Percentiles rank a stretch among this genome's conserved stretches.
Conservation (phyloP, 2,888 invertebrate species). For the Dione vanillae region DNA sequence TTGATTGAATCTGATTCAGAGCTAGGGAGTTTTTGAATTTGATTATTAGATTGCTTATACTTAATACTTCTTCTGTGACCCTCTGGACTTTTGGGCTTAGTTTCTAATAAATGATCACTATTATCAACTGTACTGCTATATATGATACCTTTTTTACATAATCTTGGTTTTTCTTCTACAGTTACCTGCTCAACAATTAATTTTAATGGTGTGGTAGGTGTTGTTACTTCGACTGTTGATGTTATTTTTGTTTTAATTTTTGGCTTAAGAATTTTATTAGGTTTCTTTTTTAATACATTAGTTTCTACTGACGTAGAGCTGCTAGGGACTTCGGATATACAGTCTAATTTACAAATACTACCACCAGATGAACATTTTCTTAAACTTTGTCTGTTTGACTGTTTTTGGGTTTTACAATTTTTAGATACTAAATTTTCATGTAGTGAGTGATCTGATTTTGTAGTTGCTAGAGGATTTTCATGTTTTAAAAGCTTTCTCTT, state of each 20-base stretch:
- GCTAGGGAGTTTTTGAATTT: neutral
- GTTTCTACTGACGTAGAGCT: slow-evolving; percentile 62
- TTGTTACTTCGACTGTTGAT: slow-evolving; percentile 79
- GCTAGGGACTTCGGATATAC: slow-evolving; percentile 75
- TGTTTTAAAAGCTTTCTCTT: slow-evolving; percentile 46
- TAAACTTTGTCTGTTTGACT: slow-evolving; percentile 66
- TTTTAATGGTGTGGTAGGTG: slow-evolving; percentile 77
- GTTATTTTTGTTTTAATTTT: slow-evolving; percentile 83
- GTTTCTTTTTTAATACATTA: slow-evolving; percentile 51
- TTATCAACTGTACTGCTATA: slow-evolving; percentile 67
- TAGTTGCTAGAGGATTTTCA: slow-evolving; percentile 66
- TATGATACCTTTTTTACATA: slow-evolving; percentile 70
- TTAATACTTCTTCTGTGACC: slow-evolving; percentile 44
- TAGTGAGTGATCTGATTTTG: slow-evolving; percentile 78
- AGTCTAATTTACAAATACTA: slow-evolving; percentile 73
- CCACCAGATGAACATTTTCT: slow-evolving; percentile 77
- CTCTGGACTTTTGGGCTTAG: slow-evolving; percentile 43
- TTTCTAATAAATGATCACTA: slow-evolving; percentile 23
- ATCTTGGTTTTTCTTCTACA: slow-evolving; percentile 82
- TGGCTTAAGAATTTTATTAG: slow-evolving; percentile 52
- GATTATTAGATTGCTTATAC: slow-evolving; percentile 24
- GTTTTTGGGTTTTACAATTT: slow-evolving; percentile 55
- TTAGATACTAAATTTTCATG: slow-evolving; percentile 64
- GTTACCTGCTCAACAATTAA: slow-evolving; percentile 83
- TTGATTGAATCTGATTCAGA: neutral